A percentile compares a stretch with the other conserved stretches of the same genome.
Conservation (phyloP, 2,888 invertebrate genomes). For the Lithophane semibrunnea region DNA sequence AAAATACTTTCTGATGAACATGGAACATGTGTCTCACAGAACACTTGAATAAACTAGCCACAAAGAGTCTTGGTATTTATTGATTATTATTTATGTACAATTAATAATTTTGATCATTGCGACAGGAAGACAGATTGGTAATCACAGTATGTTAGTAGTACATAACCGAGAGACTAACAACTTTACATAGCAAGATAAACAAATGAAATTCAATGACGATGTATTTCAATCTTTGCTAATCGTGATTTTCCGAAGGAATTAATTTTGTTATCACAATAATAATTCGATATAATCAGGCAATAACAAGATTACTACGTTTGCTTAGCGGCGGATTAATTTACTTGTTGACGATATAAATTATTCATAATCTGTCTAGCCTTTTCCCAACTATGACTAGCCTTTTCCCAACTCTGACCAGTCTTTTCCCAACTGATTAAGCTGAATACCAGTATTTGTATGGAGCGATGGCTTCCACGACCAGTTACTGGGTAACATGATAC, state of each 20-base stretch:
- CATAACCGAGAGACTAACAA: background rate
- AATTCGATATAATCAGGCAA: constrained; percentile 21
- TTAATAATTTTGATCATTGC: background rate
- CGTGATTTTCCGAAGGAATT: constrained; percentile 5
- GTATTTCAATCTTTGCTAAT: background rate
- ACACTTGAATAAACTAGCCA: constrained; percentile 8
- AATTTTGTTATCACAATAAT: constrained; percentile 30
- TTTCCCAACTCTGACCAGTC: background rate
- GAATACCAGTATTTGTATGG: background rate
- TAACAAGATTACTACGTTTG: constrained; percentile 10
- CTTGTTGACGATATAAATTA: background rate
- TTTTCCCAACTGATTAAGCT: no score
- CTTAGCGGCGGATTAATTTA: background rate
- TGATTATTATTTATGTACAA: background rate
- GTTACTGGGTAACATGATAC: background rate
- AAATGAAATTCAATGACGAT: constrained; percentile 3
- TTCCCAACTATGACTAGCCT: background rate
- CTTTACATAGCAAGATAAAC: constrained; percentile 2
- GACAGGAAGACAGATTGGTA: background rate
- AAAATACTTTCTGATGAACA: constrained; percentile 16
- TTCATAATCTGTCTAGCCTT: background rate
- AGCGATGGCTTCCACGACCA: background rate
- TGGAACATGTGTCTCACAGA: background rate
- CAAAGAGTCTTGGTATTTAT: background rate
- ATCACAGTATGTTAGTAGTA: background rate